Evolutionary conservation across 2,797 vertebrate species (phyloP), one percentile per base, ranked within the genome.

Genomic region (Neoniphon sammara): DNA sequence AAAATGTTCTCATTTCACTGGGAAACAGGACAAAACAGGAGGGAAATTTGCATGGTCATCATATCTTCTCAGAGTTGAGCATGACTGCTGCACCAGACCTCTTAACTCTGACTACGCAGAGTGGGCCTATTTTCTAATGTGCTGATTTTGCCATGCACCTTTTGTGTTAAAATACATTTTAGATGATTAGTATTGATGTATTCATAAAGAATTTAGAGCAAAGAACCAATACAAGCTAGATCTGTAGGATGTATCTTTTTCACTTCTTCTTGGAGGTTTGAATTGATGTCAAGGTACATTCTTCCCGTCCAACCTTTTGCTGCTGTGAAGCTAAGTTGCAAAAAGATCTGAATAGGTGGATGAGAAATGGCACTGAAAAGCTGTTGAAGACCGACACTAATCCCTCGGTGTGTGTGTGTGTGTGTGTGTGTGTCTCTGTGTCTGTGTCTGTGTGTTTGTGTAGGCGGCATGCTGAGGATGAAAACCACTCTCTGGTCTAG

Each of bases 11-110:
- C 21, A 10, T 21, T 44, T 74, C 47, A 70, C 18, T 30, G 25
- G 52, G 7, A 52, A 76, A 67, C 52, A 62, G 56, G 53, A 63
- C 2, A 53, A 74, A 75, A 50, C 68, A 80, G 74, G 56, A 79
- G 54, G 81, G 47, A 30, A 66, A 77, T 81, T 81, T 82, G 77
- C 67, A 83, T 82, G 30, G 31, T 21, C 36, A 72, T 63, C 81
- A 66, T 36, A 64, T 85, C 67, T 70, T 55, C 66, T 14, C 73
- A 42, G 78, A 81, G 57, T 21, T 12, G 3, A 25, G n/a, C 12
- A 7, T 44, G 25, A 67, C 54, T 21, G 42, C 49, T 52, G 50
- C 66, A 42, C 30, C 18, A 10, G 15, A 21, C 5, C 30, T 23
- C 12, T 39, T 53, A 6, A 20, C 21, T 21, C 14, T 20, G 27